Evolutionary conservation across 2,888 invertebrate species (phyloP).

Genomic region (Idaea straminata): DNA sequence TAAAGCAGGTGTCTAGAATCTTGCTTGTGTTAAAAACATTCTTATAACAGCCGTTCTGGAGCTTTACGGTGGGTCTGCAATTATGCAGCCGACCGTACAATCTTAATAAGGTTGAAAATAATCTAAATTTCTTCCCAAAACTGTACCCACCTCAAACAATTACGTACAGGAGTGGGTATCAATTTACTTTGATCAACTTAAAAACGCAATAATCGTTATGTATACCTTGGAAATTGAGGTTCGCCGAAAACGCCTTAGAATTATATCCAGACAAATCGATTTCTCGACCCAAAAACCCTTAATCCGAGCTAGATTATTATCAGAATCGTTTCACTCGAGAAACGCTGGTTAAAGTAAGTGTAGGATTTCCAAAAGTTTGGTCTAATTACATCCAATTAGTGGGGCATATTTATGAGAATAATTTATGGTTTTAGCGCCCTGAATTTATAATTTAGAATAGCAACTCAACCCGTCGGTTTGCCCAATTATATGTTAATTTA

Average conservation of each 20-base stretch:
- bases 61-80: no score
- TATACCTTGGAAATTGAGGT: not conserved
- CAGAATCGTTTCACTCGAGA: slow-evolving; percentile 1
- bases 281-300: slow-evolving; percentile 1
- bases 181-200: not conserved
- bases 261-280: not conserved
- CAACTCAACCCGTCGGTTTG: not conserved
- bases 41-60: no score
- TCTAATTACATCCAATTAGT: slow-evolving; percentile 1
- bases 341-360: not conserved
- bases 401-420: not conserved
- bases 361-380: slow-evolving; percentile 1
- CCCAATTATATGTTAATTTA: not conserved
- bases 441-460: not conserved
- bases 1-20: no score
- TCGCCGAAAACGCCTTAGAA: not conserved
- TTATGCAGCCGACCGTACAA: no score
- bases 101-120: not conserved
- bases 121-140: not conserved
- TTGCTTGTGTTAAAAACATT: no score
- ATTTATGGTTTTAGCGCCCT: not conserved
- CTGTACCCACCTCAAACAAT: not conserved
- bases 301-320: slow-evolving; percentile 1
- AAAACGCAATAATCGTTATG: not conserved
- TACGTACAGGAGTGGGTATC: not conserved